phyloP scores from a whole-genome alignment of 35 echinoderm and acorn worm genomes.

The Lytechinus pictus region DNA sequence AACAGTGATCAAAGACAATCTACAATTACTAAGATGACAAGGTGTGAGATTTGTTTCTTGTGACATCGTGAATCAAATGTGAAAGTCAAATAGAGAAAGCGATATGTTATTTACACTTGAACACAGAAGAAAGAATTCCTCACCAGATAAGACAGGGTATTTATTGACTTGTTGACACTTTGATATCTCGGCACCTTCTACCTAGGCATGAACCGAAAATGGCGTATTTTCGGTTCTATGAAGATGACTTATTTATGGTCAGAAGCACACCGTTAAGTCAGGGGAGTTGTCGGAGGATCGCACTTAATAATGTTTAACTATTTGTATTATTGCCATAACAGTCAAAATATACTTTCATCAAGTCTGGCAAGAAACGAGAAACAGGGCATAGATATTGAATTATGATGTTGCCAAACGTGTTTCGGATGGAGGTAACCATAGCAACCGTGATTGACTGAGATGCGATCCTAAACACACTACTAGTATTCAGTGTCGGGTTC shows the following conservation, averaged over 20 bases:
- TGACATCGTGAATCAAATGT: not conserved
- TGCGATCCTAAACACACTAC: not conserved
- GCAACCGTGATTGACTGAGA: not conserved
- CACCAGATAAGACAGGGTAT: not conserved
- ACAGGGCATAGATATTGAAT: not conserved
- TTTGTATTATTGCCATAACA: not conserved
- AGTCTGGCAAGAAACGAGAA: not conserved
- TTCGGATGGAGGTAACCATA: not conserved
- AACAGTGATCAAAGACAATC: not conserved
- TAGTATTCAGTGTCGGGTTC: not conserved
- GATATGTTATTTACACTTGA: not conserved
- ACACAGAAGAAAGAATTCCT: not conserved
- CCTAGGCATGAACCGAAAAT: not conserved
- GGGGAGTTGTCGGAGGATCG: not conserved
- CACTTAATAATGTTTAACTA: not conserved
- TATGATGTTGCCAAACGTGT: not conserved
- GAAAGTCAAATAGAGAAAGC: not conserved
- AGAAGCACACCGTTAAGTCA: not conserved
- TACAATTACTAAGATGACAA: not conserved
- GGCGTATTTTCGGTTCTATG: not conserved
- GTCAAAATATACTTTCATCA: constrained; percentile 14
- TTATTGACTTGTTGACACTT: not conserved
- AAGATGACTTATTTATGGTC: not conserved
- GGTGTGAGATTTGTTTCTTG: not conserved
- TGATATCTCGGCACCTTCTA: constrained; percentile 1